phyloP scores from a whole-genome alignment of 1,140 invertebrate species.

The Brachionus manjavacas region DNA sequence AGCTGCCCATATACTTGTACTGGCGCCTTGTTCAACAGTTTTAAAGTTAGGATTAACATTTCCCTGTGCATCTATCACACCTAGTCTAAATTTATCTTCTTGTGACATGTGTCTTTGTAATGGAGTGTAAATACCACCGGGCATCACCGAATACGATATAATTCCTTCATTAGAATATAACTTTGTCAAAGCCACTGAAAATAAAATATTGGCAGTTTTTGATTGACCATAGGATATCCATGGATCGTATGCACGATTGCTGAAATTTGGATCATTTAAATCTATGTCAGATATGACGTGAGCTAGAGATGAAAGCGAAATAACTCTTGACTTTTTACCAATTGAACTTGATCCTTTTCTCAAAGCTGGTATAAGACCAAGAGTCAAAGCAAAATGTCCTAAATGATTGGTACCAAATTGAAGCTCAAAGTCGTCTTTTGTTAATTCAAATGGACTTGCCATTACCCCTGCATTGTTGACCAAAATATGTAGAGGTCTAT shows the following conservation, averaged over 20 bases:
- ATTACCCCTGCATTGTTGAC: conserved; percentile 79
- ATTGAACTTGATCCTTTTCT: conserved; percentile 43
- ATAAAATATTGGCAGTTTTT: conserved; percentile 51
- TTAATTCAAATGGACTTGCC: conserved; percentile 50
- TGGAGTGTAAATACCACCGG: neutral
- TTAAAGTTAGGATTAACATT: too few species aligned
- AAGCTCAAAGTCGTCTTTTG: conserved; percentile 58
- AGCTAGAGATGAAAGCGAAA: neutral
- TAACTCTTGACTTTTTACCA: conserved; percentile 45
- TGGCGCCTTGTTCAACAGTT: too few species aligned
- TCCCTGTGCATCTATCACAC: too few species aligned
- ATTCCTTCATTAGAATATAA: neutral
- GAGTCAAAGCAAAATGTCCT: conserved; percentile 43
- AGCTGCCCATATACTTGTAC: too few species aligned
- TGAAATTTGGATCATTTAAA: conserved; percentile 2
- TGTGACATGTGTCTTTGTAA: neutral
- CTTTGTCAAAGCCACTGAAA: conserved; percentile 44
- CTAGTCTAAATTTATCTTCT: neutral
- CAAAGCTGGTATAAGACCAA: too few species aligned
- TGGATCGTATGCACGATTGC: neutral
- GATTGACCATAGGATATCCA: conserved; percentile 46
- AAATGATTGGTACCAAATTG: conserved; percentile 60
- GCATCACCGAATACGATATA: neutral
- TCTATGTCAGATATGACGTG: neutral
- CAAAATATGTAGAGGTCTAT: conserved; percentile 59